Conservation (phyloP, 2,113 vertebrate species). For the Cebus imitator region DNA sequence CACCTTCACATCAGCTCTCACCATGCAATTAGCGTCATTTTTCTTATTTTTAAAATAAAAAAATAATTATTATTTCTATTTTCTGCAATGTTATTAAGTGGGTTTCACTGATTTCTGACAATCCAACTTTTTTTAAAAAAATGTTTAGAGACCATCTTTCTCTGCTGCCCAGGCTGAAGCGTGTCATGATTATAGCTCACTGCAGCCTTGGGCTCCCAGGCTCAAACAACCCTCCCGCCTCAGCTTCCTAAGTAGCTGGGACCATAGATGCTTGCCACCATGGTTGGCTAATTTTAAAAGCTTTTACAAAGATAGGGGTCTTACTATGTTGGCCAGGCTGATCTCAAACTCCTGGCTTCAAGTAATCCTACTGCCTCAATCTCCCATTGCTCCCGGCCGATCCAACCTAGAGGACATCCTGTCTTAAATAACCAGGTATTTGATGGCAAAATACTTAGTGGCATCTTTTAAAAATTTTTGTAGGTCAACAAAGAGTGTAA, state of each 20-base stretch:
- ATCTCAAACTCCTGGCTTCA: too few species aligned
- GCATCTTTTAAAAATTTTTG: background rate
- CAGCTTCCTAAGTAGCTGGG: too few species aligned
- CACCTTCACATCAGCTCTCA: background rate
- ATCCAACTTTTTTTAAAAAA: background rate
- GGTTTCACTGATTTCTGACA: background rate
- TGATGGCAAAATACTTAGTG: background rate
- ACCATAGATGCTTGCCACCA: too few species aligned
- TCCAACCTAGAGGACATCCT: background rate
- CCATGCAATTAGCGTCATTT: background rate
- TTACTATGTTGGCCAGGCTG: too few species aligned
- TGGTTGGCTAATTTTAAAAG: too few species aligned
- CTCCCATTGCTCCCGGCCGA: background rate
- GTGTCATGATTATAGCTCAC: too few species aligned
- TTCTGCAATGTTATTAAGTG: background rate
- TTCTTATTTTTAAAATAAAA: conserved; percentile 16
- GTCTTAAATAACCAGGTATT: background rate
- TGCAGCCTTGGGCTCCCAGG: too few species aligned
- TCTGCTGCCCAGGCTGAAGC: too few species aligned
- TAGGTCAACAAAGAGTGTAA: background rate
- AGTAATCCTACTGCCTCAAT: too few species aligned
- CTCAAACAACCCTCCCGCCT: too few species aligned
- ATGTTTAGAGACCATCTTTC: too few species aligned
- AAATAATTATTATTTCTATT: background rate
- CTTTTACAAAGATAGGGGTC: too few species aligned